Base-by-base conservation (phyloP, 1,140 invertebrate genomes). In the Dinoponera quadriceps region DNA sequence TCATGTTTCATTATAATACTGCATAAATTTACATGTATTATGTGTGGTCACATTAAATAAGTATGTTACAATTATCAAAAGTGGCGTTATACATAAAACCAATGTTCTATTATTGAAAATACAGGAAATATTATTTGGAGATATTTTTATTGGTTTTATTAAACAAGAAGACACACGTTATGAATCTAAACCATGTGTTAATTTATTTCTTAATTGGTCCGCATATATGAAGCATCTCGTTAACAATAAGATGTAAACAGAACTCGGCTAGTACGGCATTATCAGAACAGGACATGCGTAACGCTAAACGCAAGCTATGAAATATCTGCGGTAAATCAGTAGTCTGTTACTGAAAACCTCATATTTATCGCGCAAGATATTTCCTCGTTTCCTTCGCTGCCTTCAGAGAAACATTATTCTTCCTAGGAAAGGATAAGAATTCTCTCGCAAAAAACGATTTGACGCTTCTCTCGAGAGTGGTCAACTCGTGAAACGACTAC, bases 211-310 rank as follows among this genome's bases (percentile, higher is more conserved):
- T 54, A 25, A 54, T 18, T 38, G 13, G 4, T 3, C 18, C 22
- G 7, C n/a, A 33, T 5, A 0, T 11, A 22, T 7, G 9, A 62
- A 59, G 14, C 3, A 54, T 11, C 2, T 44, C 68, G 13, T 9
- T 18, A 33, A 54, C 2, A 20, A 9, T 25, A 57, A 68, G 51
- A 48, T 2, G 9, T 27, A 59, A 29, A 51, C 72, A 29, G 0
- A 9, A 1, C 16, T 2, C 3, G 3, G 14, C 14, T 16, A 62
- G 16, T n/a, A 20, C 0, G 2, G 44, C 3, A 13, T 77, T 83
- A 80, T 69, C 85, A 16, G 18, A 57, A 62, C 81, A 83, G 84
- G 73, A 83, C 73, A 22, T 20, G 27, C 29, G 22, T 20, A 22
- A 49, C 65, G 11, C 1, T 48, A 57, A 69, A 77, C 49, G 51